Base-by-base conservation (phyloP, 2,797 vertebrate species). In the Malurus splendens region DNA sequence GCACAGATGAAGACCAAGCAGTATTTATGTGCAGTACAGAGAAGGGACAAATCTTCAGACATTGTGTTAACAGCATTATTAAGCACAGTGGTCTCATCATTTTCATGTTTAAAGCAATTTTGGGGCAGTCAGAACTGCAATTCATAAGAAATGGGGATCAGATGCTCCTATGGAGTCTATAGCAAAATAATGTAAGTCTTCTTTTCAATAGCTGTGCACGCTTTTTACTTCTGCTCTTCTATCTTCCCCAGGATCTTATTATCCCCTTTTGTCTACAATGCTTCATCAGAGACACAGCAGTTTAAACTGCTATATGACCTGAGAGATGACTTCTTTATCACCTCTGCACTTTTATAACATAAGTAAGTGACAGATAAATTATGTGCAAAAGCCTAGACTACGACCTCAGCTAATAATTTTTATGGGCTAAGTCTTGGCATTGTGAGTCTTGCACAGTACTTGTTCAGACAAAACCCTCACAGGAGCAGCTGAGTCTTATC, bases 211-310 rank as follows among this genome's bases (percentile, higher is more conserved):
- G 93, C 87, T 92, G 84, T 93, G 94, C 92, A 89, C 96, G 66
- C 90, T 95, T 95, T 94, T 94, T 88, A 90, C 92, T 90, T 94
- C 71, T 89, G 57, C 55, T 81, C 56, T 82, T 91, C 95, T 94
- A 93, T 96, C 95, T 95, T 95, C 92, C 81, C 88, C 87, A 95
- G 86, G 77, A 92, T 90, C 82, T 90, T 90, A 94, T 90, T 94
- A 94, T 93, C 93, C 87, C 41, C 87, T 94, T 95, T 96, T 95
- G 94, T 96, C 93, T 96, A 91, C 84, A 33, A 90, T 48, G 72
- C 62, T 91, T 89, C 93, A 88, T 73, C 82, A 85, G 83, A 93
- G 71, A 91, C 74, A 78, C 54, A 96, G 90, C 79, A 80, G 95
- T 84, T 90, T 87, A 76, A 84, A 82, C 61, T 73, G 74, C 65